Evolutionary conservation across 2,113 vertebrate genomes (phyloP), one percentile per base, ranked within the genome.

Genomic region (Brachyistius frenatus): DNA sequence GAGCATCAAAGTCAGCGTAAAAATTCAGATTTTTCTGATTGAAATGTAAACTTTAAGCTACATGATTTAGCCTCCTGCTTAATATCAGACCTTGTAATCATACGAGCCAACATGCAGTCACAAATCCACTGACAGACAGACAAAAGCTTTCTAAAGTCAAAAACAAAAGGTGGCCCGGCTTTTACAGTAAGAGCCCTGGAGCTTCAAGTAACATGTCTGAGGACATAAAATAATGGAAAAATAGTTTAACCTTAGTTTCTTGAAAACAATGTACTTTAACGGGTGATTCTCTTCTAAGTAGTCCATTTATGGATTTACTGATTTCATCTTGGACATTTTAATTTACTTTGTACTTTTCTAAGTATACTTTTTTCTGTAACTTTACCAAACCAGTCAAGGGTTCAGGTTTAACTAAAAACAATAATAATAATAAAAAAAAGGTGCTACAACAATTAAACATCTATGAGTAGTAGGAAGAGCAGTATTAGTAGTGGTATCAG

Each of bases 101-200:
- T 0, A 31, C 33, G 50, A 73, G 16, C 41, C 61, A 33, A 32
- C 30, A 31, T 31, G 46, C 49, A 60, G 69, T 37, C 36, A 32
- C 1, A 2, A n/a, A 57, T 70, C 75, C 64, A 47, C 69, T 53
- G 44, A 37, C n/a, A 47, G 15, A 63, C 6, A 3, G 56, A 4
- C 15, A 10, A 23, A 3, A 5, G 3, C 9, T 64, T 52, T 65
- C 32, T 44, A 58, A 52, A 52, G 50, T 63, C 71, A 81, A 58
- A 75, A 30, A 37, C n/a, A 70, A 76, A 75, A 68, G 36, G 56
- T 73, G 63, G 55, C 10, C 5, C 54, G 69, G 16, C 53, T 64
- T 58, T 7, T 30, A 4, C 10, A 7, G 50, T 23, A 36, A 16
- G 35, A 71, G 44, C 10, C 41, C 5, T 1, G 5, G 60, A 52